A percentile compares a stretch with the other conserved stretches of the same genome.
Evolutionary conservation across 2,113 vertebrate species (phyloP).

Genomic region (Oophaga pumilio): DNA sequence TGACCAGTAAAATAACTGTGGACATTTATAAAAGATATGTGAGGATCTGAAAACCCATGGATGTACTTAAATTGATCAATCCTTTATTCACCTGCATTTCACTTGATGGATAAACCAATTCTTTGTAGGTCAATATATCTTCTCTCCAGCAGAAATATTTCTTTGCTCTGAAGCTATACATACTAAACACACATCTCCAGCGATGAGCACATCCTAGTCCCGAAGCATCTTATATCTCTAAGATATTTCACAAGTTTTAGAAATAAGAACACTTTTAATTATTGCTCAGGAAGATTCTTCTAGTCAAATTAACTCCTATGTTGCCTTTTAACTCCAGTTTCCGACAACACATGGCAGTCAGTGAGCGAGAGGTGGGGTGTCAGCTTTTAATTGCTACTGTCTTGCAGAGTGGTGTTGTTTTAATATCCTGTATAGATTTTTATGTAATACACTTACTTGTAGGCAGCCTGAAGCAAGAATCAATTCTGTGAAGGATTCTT

Average conservation of each 20-base stretch:
- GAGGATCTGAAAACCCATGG: conserved; percentile 53
- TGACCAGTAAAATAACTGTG: conserved; percentile 43
- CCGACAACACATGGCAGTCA: conserved; percentile 75
- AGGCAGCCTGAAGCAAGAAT: conserved; percentile 99
- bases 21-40: conserved; percentile 54
- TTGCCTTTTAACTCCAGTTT: conserved; percentile 65
- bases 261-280: conserved; percentile 24
- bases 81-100: conserved; percentile 48
- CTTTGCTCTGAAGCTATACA: conserved; percentile 53
- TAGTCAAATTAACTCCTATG: not conserved
- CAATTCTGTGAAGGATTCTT: conserved; percentile 99
- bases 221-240: conserved; percentile 18
- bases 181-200: not conserved
- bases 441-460: conserved; percentile 99
- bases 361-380: conserved; percentile 81
- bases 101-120: not conserved
- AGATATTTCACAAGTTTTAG: accelerated
- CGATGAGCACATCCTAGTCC: conserved; percentile 18
- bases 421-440: conserved; percentile 99
- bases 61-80: conserved; percentile 48
- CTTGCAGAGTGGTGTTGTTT: conserved; percentile 98
- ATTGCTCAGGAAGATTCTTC: not conserved
- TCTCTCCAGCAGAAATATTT: conserved; percentile 51
- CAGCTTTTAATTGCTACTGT: conserved; percentile 99
- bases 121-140: conserved; percentile 52